Percentiles rank a stretch among this genome's conserved stretches.
phyloP scores from a whole-genome alignment of 2,113 vertebrate genomes.

The Felis catus region F.catus_Fca126_mat1.0 CM031416.1:77712501-77713000 shows the following conservation, averaged over 20 bases:
- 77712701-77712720: constrained; percentile 30
- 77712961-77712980: constrained; percentile 28
- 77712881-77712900: constrained; percentile 12
- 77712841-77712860: background rate
- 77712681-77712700: background rate
- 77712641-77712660: background rate
- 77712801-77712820: background rate
- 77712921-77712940: constrained; percentile 4
- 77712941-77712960: background rate
- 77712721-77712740: background rate
- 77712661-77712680: background rate
- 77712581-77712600: background rate
- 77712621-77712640: background rate
- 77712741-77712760: background rate
- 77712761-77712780: constrained; percentile 9
- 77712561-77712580: background rate
- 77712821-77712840: background rate
- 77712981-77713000: background rate
- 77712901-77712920: constrained; percentile 18
- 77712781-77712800: constrained; percentile 26
- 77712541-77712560: too few species aligned
- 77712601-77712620: constrained; percentile 22
- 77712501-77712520: too few species aligned
- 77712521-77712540: too few species aligned
- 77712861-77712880: background rate